Conservation (phyloP, 2,113 vertebrate genomes). For the Jaculus jaculus region DNA sequence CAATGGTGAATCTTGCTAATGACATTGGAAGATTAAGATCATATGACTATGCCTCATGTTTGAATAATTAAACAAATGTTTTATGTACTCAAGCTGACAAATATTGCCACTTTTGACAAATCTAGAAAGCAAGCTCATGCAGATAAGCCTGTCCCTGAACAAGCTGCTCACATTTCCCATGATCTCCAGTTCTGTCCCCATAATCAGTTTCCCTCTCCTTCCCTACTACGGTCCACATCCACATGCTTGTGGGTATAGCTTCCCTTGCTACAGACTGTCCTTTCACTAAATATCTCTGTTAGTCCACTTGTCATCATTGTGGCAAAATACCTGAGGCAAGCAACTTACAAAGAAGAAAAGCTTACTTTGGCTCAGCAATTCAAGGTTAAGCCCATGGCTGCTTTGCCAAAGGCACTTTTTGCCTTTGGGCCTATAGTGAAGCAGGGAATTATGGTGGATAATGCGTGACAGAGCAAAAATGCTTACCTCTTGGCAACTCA, state of each 20-base stretch:
- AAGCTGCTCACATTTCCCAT: accelerated
- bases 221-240: background rate
- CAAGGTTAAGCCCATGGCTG: background rate
- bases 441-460: background rate
- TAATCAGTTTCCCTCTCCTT: background rate
- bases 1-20: background rate
- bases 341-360: background rate
- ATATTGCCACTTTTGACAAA: background rate
- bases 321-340: background rate
- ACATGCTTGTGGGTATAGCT: background rate
- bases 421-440: background rate
- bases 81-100: background rate
- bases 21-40: background rate
- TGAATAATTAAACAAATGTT: background rate
- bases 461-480: too few relatives aligned
- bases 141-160: background rate
- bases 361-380: background rate
- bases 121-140: background rate
- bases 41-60: background rate
- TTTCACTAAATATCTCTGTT: background rate
- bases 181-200: background rate
- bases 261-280: background rate
- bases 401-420: too few relatives aligned
- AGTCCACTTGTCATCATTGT: background rate
- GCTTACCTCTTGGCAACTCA: background rate